Evolutionary conservation across 2,797 vertebrate species (phyloP), one percentile per base, ranked within the genome.

Genomic region (Notamacropus eugenii): DNA sequence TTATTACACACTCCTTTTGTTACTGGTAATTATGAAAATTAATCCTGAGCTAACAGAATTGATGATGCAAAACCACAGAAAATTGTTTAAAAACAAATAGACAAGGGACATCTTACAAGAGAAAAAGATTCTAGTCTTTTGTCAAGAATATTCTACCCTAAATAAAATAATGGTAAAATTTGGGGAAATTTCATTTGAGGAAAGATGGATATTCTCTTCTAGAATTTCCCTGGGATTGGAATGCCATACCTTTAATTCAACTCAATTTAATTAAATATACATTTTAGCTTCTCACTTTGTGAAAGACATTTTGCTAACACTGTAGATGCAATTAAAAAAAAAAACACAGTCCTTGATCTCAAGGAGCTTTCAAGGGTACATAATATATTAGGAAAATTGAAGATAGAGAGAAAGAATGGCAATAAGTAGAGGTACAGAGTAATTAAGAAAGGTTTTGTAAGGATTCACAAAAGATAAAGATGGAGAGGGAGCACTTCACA

Each of bases 81-180:
- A 97, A 92, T 96, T 97, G 91, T 94, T 97, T 93, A 95, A 93
- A 92, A 94, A 95, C 90, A 95, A 40, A 93, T 46, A 94, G 96
- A 62, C 90, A 62, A 92, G 94, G 95, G 92, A 59, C 52, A 90
- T 28, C 92, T 96, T 94, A 8, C 4, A 31, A 92, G 92, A 95
- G n/a, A 97, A 55, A 92, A 92, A 40, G 62, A 1, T 97, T 90
- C 40, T 91, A 62, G n/a, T 92, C 94, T 96, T 96, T 52, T 96
- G 91, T 90, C 92, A 57, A 50, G 91, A 58, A 93, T 87, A 94
- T 54, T 93, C 82, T 96, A 34, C 29, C 56, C 9, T 52, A 40
- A 46, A 59, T 93, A 52, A 95, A 96, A 62, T 93, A 92, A 94
- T 93, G 58, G 14, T 91, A 31, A 96, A 97, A 92, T 93, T 55